Evolutionary conservation across 2,113 vertebrate genomes (phyloP).

Genomic region (Lethenteron camtschaticum): DNA sequence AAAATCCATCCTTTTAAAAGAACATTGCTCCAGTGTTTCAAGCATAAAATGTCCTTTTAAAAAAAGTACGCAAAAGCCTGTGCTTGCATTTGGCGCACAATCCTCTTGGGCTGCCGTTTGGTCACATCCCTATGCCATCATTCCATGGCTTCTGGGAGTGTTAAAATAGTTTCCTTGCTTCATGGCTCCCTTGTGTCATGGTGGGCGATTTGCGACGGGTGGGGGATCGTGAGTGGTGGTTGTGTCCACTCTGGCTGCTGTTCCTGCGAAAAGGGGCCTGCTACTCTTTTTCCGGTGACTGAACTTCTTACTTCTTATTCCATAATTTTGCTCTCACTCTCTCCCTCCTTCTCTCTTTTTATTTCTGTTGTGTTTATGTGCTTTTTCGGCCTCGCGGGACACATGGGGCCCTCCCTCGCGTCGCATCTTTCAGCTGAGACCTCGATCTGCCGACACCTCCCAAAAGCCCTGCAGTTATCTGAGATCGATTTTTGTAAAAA

Average conservation of each 20-base stretch:
- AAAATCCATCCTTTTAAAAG: too few relatives aligned
- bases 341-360: not conserved
- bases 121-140: too few relatives aligned
- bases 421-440: constrained; percentile 2
- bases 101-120: too few relatives aligned
- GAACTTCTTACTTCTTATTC: constrained; percentile 4
- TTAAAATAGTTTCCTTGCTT: constrained; percentile 6
- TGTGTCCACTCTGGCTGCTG: not conserved
- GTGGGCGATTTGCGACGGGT: not conserved
- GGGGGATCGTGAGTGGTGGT: not conserved
- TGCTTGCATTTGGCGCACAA: too few relatives aligned
- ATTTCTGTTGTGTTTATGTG: too few relatives aligned
- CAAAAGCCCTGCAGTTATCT: not conserved
- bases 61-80: too few relatives aligned
- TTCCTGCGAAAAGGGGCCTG: constrained; percentile 2
- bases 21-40: too few relatives aligned
- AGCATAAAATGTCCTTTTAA: too few relatives aligned
- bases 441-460: constrained; percentile 2
- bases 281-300: constrained; percentile 1
- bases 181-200: not conserved
- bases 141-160: not conserved
- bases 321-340: constrained; percentile 2
- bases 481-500: constrained; percentile 6
- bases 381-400: not conserved
- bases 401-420: not conserved